Conservation (phyloP, 2,113 vertebrate genomes). For the Romanogobio albipinnatus region DNA sequence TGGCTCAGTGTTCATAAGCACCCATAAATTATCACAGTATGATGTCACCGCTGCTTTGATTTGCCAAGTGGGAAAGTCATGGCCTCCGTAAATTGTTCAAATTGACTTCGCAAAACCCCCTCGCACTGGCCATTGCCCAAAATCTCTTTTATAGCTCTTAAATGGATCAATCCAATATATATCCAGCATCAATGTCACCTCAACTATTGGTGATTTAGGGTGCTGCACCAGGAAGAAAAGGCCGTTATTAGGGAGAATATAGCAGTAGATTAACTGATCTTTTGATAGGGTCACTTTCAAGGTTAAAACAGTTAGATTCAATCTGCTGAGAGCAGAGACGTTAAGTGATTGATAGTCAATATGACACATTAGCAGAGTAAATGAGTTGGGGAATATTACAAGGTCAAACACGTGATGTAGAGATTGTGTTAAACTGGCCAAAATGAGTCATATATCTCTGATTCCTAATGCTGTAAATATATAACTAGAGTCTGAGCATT, state of each 20-base stretch:
- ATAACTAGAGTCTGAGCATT: background rate
- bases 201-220: constrained; percentile 49
- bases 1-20: background rate
- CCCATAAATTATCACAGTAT: constrained; percentile 4
- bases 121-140: constrained; percentile 26
- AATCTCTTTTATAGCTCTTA: constrained; percentile 54
- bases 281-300: constrained; percentile 50
- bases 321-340: constrained; percentile 11
- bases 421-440: constrained; percentile 1
- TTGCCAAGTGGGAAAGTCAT: constrained; percentile 21
- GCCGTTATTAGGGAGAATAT: constrained; percentile 46
- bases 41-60: constrained; percentile 44
- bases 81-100: constrained; percentile 21
- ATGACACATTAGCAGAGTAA: constrained; percentile 27
- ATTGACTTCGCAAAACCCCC: constrained; percentile 17
- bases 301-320: constrained; percentile 44
- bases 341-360: constrained; percentile 46
- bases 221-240: constrained; percentile 8
- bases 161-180: constrained; percentile 50
- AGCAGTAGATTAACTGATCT: constrained; percentile 50
- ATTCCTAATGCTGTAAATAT: constrained; percentile 6
- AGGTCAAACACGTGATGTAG: background rate
- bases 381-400: constrained; percentile 29
- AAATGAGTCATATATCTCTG: background rate
- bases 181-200: constrained; percentile 53